A percentile compares a stretch with the other conserved stretches of the same genome.
These are phyloP conservation scores for Ectemnius cavifrons DNA, from an alignment of 2,888 invertebrate species.

Conservation along the genomic window DNA sequence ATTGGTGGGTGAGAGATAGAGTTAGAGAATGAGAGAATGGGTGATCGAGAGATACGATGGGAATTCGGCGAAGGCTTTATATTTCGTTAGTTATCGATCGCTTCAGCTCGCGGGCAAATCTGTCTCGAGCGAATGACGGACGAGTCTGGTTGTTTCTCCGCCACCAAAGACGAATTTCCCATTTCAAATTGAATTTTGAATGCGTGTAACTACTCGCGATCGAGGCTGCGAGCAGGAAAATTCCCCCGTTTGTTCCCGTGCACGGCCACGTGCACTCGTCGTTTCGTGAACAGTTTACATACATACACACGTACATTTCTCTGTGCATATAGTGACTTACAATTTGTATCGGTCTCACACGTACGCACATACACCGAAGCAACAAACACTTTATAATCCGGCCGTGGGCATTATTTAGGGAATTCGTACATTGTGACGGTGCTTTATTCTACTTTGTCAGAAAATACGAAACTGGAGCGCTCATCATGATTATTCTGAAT, in stretches of 20 bases:
- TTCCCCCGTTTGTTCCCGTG: too few species aligned
- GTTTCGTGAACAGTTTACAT: too few species aligned
- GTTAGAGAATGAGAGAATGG: constrained; percentile 1
- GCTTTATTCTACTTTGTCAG: constrained; percentile 10
- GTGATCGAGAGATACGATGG: not conserved
- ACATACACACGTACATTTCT: not conserved
- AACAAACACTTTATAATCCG: constrained; percentile 3
- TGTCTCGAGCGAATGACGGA: too few species aligned
- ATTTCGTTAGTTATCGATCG: not conserved
- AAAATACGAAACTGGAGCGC: not conserved
- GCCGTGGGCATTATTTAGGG: constrained; percentile 9
- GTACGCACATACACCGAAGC: too few species aligned
- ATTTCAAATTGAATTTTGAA: too few species aligned
- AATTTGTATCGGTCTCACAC: not conserved
- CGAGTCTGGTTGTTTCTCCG: too few species aligned
- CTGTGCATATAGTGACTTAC: not conserved
- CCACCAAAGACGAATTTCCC: too few species aligned
- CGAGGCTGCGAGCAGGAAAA: too few species aligned
- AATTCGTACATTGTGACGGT: constrained; percentile 6
- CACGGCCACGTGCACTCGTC: too few species aligned
- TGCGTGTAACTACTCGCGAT: too few species aligned
- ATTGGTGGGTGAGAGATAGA: not conserved
- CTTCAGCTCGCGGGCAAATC: too few species aligned
- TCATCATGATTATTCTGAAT: constrained; percentile 6
- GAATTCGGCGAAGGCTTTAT: not conserved